Conservation (phyloP, 2,888 invertebrate genomes). For the Pogonocherus hispidulus region DNA sequence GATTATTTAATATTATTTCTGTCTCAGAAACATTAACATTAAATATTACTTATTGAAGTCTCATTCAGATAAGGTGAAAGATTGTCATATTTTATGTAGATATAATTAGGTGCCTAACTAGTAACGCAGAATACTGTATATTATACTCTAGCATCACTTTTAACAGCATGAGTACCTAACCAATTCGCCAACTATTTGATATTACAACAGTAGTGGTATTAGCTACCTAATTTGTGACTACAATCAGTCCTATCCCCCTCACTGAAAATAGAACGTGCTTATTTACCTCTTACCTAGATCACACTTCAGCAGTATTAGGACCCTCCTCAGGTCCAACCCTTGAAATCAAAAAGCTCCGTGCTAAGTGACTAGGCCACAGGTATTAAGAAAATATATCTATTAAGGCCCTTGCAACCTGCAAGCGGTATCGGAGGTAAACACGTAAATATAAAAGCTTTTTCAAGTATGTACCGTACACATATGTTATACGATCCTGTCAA, state of each 20-base stretch:
- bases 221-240: constrained; percentile 36
- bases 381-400: constrained; percentile 50
- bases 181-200: not conserved
- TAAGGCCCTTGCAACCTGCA: constrained; percentile 17
- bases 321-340: constrained; percentile 40
- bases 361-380: constrained; percentile 49
- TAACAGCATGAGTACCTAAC: no score
- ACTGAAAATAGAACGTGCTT: constrained; percentile 53
- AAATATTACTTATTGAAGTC: no score
- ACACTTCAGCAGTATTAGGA: constrained; percentile 41
- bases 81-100: no score
- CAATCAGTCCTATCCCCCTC: not conserved
- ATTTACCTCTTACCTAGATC: constrained; percentile 55
- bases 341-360: constrained; percentile 52
- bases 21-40: no score
- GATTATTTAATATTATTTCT: no score
- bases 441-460: constrained; percentile 27
- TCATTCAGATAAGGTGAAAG: no score
- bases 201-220: constrained; percentile 11
- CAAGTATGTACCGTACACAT: constrained; percentile 9
- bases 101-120: no score
- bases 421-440: not conserved
- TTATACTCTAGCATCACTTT: no score
- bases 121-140: no score
- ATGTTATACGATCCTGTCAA: constrained; percentile 15